Evolutionary conservation across 2,797 vertebrate species (phyloP).

Genomic region (Heterohyrax brucei): DNA sequence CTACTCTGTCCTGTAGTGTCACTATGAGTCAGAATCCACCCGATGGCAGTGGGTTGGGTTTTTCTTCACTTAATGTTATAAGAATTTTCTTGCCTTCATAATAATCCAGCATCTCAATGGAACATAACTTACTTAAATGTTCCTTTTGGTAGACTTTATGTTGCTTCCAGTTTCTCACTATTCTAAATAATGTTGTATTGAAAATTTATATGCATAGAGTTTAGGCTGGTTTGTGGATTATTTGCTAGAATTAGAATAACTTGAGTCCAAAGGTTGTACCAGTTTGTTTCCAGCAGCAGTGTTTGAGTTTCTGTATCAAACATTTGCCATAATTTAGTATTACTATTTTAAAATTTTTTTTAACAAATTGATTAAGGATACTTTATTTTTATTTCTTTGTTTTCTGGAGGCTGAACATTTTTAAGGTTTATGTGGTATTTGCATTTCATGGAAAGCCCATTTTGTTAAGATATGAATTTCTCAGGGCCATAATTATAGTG

Average conservation of each 20-base stretch:
- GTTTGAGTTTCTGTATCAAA: not conserved
- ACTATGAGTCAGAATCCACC: too few species aligned
- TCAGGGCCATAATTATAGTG: not conserved
- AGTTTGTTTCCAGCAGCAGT: not conserved
- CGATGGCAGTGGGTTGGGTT: too few species aligned
- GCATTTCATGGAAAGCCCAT: constrained; percentile 21
- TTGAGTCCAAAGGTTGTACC: not conserved
- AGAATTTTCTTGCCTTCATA: not conserved
- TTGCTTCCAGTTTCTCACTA: constrained; percentile 12
- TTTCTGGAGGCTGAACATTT: constrained; percentile 15
- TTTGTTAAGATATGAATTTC: not conserved
- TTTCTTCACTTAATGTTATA: not conserved
- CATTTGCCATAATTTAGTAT: constrained; percentile 5
- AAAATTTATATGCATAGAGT: not conserved
- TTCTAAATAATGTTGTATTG: not conserved
- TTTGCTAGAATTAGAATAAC: constrained; percentile 35
- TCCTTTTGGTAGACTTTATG: constrained; percentile 6
- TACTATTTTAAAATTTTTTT: not conserved
- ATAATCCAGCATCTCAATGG: not conserved
- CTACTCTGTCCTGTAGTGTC: too few species aligned
- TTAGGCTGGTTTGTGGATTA: not conserved
- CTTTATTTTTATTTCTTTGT: not conserved
- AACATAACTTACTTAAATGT: not conserved
- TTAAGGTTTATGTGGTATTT: constrained; percentile 36
- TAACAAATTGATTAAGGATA: not conserved